Base-by-base conservation (phyloP, 2,113 vertebrate species). In the Otolemur garnettii region DNA sequence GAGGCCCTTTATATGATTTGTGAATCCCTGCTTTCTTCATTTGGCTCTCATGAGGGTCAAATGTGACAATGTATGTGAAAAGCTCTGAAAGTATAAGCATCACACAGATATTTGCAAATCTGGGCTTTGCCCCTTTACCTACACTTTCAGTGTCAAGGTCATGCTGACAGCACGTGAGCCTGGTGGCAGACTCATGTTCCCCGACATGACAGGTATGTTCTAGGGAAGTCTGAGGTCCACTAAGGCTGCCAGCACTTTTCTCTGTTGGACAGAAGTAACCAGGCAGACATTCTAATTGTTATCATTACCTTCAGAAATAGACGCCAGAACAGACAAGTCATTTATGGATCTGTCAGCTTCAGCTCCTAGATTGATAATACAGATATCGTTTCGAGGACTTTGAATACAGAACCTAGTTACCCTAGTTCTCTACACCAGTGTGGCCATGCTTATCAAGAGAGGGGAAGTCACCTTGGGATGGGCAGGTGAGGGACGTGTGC, bases 241-340 rank as follows among this genome's bases (percentile, higher is more conserved):
- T 57, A 4, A 62, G 53, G 42, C 80, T 18, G 24, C 4, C n/a
- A 35, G 28, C 26, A 50, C 26, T 88, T 93, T 38, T 42, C 21
- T 38, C 77, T 71, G 57, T 62, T 55, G n/a, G 64, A 62, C 30
- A 64, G 86, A 68, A 17, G 59, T 68, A 91, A 28, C 24, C 17
- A 93, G n/a, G 62, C 53, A 77, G 87, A 42, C 68, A 50, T 60
- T 94, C 62, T 85, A 69, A 59, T 92, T 92, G 26, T 10, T 82
- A 60, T n/a, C 55, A 57, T 55, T 42, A 35, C 35, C 57, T 87
- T 74, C 50, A 68, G 74, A 91, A 69, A 60, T 33, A 72, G 26
- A 42, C 10, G 35, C 38, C 53, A 17, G 19, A 90, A 84, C 30
- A 77, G 62, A 88, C 75, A 26, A 91, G 50, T 12, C n/a, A 45